phyloP scores from a whole-genome alignment of 2,113 vertebrate genomes.

The Calyptomena viridis region DNA sequence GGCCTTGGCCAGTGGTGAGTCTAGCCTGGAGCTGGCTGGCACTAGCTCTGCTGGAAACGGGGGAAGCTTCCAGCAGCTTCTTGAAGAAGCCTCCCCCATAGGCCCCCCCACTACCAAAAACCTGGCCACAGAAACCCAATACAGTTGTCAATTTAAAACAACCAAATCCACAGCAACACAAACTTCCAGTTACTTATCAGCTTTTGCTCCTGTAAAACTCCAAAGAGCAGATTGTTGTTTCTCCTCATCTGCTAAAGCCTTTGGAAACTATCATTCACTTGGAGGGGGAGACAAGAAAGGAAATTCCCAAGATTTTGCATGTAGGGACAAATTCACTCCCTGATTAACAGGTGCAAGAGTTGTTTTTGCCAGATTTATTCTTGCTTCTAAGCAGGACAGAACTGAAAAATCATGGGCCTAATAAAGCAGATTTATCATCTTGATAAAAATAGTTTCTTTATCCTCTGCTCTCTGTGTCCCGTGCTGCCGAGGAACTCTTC shows the following conservation, averaged over 20 bases:
- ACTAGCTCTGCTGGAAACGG: no score
- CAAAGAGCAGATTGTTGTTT: neutral
- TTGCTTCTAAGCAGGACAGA: neutral
- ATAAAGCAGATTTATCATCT: slow-evolving; percentile 41
- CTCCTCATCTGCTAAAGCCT: slow-evolving; percentile 24
- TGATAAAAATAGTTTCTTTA: neutral
- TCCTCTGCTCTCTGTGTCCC: neutral
- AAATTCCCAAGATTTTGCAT: slow-evolving; percentile 40
- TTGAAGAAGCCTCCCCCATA: no score
- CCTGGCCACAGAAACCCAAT: no score
- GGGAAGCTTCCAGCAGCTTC: no score
- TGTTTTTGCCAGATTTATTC: slow-evolving; percentile 4
- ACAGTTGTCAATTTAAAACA: neutral
- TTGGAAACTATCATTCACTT: slow-evolving; percentile 49
- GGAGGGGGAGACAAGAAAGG: slow-evolving; percentile 8
- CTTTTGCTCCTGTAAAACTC: neutral
- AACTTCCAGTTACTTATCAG: neutral
- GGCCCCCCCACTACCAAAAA: no score
- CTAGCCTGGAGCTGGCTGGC: no score
- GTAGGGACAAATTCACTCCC: neutral
- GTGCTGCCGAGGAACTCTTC: neutral
- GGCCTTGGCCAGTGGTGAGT: no score
- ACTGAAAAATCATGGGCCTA: neutral
- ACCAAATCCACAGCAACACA: neutral
- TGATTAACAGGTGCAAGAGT: slow-evolving; percentile 34